Evolutionary conservation across 2,113 vertebrate genomes (phyloP).

Genomic region (Chrysochloris asiatica): DNA sequence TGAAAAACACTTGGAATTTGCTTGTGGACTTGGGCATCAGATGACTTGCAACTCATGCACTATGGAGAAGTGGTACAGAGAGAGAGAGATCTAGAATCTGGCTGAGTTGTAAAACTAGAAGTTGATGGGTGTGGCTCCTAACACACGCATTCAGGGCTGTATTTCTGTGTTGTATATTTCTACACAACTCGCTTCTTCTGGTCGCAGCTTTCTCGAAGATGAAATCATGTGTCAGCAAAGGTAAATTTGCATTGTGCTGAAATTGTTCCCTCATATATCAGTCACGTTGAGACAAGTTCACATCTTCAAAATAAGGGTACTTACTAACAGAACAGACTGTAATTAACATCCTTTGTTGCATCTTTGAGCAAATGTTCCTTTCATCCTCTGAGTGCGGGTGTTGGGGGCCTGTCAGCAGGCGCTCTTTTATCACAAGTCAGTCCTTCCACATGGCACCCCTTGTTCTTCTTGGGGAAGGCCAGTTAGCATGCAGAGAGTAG

Average conservation of each 20-base stretch:
- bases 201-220: not conserved
- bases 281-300: not conserved
- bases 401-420: not conserved
- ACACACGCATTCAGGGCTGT: not conserved
- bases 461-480: not conserved
- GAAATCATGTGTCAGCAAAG: not conserved
- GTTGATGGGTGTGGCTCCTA: not conserved
- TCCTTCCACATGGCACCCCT: not conserved
- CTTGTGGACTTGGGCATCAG: not conserved
- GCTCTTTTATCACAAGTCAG: not conserved
- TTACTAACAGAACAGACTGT: not conserved
- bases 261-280: conserved; percentile 36
- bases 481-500: not conserved
- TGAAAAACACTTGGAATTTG: not conserved
- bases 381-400: not conserved
- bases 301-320: conserved; percentile 44
- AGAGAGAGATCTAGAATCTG: not conserved
- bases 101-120: not conserved
- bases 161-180: not conserved
- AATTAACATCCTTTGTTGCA: conserved; percentile 28
- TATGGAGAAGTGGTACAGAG: not conserved
- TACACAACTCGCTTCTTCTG: not conserved
- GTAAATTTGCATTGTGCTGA: conserved; percentile 47
- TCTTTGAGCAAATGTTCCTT: conserved; percentile 8
- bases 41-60: not conserved